These are phyloP conservation scores for Drosophila differens DNA, from an alignment of 2,888 invertebrate species.

Conservation along the genomic window DNA sequence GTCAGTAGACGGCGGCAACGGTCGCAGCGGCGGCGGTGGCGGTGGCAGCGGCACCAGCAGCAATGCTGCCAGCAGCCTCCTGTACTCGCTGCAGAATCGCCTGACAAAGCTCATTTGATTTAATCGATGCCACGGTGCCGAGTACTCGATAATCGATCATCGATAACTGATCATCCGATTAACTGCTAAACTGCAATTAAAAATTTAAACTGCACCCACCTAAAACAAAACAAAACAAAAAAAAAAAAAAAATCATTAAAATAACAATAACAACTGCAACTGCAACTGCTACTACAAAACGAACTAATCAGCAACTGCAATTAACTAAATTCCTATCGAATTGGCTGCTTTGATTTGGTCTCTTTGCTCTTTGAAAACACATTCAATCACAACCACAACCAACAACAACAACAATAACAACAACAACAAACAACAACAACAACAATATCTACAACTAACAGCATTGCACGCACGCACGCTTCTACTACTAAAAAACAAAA, in stretches of 20 bases:
- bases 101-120: conserved; percentile 81
- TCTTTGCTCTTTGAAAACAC: conserved; percentile 59
- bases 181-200: conserved; percentile 43
- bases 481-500: conserved; percentile 36
- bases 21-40: conserved; percentile 28
- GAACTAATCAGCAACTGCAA: conserved; percentile 38
- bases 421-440: conserved; percentile 25
- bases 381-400: conserved; percentile 46
- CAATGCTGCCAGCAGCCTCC: conserved; percentile 57
- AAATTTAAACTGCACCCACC: conserved; percentile 62
- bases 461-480: conserved; percentile 67
- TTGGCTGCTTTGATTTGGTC: conserved; percentile 77
- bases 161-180: conserved; percentile 41
- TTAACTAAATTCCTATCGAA: conserved; percentile 52
- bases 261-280: conserved; percentile 23
- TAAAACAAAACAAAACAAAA: conserved; percentile 31
- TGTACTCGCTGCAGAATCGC: conserved; percentile 82
- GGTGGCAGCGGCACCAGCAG: conserved; percentile 11
- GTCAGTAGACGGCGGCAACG: conserved; percentile 77
- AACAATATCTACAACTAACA: conserved; percentile 43
- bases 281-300: conserved; percentile 33
- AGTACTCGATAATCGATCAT: conserved; percentile 30
- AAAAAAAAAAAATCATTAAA: conserved; percentile 19
- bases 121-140: conserved; percentile 20
- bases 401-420: conserved; percentile 28